phyloP scores from a whole-genome alignment of 2,797 vertebrate genomes.

The Malacoraja senta region DNA sequence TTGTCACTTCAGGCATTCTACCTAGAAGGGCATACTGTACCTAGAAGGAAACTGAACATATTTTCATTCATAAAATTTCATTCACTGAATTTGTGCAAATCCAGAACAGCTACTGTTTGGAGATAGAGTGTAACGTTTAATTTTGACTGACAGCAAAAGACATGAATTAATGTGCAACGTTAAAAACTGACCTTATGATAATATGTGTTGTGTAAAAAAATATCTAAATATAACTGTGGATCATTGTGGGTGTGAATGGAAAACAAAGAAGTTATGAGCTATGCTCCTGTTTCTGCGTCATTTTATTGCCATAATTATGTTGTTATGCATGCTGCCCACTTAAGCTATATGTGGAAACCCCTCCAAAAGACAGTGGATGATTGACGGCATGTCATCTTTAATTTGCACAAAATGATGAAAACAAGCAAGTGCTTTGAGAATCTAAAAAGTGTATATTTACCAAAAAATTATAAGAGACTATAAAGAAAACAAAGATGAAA shows the following conservation, averaged over 20 bases:
- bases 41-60: neutral
- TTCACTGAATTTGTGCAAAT: neutral
- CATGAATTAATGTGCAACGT: neutral
- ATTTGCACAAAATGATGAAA: conserved; percentile 46
- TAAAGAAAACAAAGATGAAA: conserved; percentile 13
- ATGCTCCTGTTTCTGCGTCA: conserved; percentile 56
- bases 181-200: conserved; percentile 22
- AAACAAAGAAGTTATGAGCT: conserved; percentile 59
- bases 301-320: conserved; percentile 56
- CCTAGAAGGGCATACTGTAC: neutral
- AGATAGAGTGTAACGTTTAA: neutral
- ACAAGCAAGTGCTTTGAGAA: conserved; percentile 47
- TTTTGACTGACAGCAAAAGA: neutral
- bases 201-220: conserved; percentile 52
- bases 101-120: neutral
- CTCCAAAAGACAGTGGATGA: conserved; percentile 54
- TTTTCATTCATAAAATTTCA: neutral
- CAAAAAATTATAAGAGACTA: conserved; percentile 36
- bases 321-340: conserved; percentile 53
- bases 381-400: conserved; percentile 51
- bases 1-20: neutral
- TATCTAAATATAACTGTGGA: conserved; percentile 65
- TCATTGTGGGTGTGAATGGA: conserved; percentile 65
- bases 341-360: conserved; percentile 51
- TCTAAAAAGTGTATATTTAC: conserved; percentile 40